Evolutionary conservation across 1,140 invertebrate species (phyloP), one percentile per base, ranked within the genome.

Genomic region (Batillaria attramentaria): DNA sequence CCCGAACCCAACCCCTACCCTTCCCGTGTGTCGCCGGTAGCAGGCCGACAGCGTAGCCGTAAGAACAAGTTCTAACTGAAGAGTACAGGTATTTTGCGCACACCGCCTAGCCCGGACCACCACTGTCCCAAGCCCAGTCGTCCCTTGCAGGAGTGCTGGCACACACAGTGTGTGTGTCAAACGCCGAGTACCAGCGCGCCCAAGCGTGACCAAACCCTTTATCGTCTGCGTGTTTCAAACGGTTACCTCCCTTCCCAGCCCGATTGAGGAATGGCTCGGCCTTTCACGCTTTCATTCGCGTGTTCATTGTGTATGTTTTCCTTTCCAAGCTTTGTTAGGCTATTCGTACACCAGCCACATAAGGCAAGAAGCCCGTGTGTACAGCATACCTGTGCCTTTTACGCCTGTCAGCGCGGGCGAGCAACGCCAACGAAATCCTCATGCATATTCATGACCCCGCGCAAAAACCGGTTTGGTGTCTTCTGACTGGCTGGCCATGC

Each of bases 401-500:
- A 3, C 3, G 3, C 6, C 42, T 41, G 33, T 69, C 37, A 41
- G 16, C 37, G 33, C 13, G 3, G 6, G 3, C 6, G 20, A 16
- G 39, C 31, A 24, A 24, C n/a, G 18, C 35, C 18, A 41, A 13
- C 18, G 28, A 28, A 28, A 43, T 42, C 24, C 50, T 70, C 28
- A 46, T 70, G 41, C 68, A 70, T 70, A 70, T 70, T 70, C 41
- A 70, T 70, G 20, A 46, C 37, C 37, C 20, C 37, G 18, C 1
- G 8, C 20, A 20, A 46, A 70, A 70, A 70, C 68, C 68, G 68
- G 68, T 70, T 70, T 70, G 68, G 68, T 70, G 41, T 31, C 68
- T 70, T 70, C 68, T 70, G 68, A 66, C 5, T 66, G 62, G 57
- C 57, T 60, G 57, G 57, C n/a, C n/a, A n/a, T n/a, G n/a, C n/a